Base-by-base conservation (phyloP, 2,888 invertebrate genomes). In the Agrotis ipsilon region DNA sequence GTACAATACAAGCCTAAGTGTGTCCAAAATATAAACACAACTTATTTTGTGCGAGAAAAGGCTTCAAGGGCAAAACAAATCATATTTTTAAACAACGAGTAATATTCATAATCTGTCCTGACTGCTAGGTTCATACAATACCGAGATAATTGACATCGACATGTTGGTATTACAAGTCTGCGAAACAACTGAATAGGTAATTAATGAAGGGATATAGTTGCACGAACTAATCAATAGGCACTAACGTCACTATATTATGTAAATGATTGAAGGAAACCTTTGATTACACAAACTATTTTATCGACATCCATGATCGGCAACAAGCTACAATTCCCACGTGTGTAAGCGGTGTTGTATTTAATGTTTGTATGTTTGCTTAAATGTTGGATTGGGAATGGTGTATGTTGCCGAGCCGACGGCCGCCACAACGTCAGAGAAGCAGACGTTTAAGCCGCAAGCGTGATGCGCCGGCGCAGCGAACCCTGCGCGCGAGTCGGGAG, bases 371-470 rank as follows among this genome's bases (percentile, higher is more conserved):
- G 27, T 62, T 61, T 63, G 65, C 71, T 82, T 74, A 68, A 60
- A 74, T 64, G 72, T 70, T 58, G 24, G 63, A 73, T 76, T 74
- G 72, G 55, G 65, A 73, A 63, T 73, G 39, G 68, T 80, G 32
- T 58, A 70, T 54, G 68, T 80, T 82, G 71, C 84, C 84, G 84
- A 73, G 64, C 65, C 39, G 74, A 24, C 63, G 43, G 62, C 46
- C 70, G 69, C 18, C 43, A 18, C 54, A 6, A 16, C 18, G 46
- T 18, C 5, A 9, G 9, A 39, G 39, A 39, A 39, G 9, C 48
- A 21, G 21, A 1, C 14, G 21, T 1, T 5, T 19, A 14, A 14
- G 54, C 32, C 51, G 68, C 61, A 68, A 64, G 79, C 62, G 58
- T 61, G 79, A 61, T 75, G 74, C 75, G 65, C 32, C 68, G 24